phyloP scores from a whole-genome alignment of 2,113 vertebrate species.

The Vireo altiloquus region DNA sequence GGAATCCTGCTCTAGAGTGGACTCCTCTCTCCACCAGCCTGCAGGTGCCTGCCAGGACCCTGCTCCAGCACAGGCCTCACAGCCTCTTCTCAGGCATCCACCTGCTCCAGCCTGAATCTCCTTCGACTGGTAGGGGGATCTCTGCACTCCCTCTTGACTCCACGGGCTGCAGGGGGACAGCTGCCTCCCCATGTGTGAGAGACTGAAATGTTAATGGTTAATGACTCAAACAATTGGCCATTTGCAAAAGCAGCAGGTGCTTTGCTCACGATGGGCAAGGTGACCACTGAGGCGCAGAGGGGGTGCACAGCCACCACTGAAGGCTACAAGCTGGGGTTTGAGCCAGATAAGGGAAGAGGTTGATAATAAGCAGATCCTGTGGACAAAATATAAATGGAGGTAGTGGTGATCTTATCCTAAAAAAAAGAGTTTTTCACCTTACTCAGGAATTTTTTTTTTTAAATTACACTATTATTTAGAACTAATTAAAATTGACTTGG shows the following conservation, averaged over 20 bases:
- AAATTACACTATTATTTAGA: background rate
- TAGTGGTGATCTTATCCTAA: background rate
- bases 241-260: background rate
- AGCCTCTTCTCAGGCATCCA: background rate
- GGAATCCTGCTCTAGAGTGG: background rate
- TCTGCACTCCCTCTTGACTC: background rate
- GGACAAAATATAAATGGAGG: background rate
- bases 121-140: background rate
- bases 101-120: background rate
- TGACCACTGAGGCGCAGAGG: background rate
- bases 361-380: background rate
- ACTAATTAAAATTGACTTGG: background rate
- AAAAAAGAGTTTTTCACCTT: background rate
- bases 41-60: too few relatives aligned
- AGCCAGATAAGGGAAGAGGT: background rate
- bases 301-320: background rate
- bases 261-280: background rate
- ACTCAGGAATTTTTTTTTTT: background rate
- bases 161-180: background rate
- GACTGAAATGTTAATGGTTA: background rate
- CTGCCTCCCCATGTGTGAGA: background rate
- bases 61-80: rapidly evolving
- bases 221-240: background rate
- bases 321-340: background rate
- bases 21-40: background rate